Evolutionary conservation across 2,113 vertebrate species (phyloP), one percentile per base, ranked within the genome.

Genomic region (Oryctolagus cuniculus): DNA sequence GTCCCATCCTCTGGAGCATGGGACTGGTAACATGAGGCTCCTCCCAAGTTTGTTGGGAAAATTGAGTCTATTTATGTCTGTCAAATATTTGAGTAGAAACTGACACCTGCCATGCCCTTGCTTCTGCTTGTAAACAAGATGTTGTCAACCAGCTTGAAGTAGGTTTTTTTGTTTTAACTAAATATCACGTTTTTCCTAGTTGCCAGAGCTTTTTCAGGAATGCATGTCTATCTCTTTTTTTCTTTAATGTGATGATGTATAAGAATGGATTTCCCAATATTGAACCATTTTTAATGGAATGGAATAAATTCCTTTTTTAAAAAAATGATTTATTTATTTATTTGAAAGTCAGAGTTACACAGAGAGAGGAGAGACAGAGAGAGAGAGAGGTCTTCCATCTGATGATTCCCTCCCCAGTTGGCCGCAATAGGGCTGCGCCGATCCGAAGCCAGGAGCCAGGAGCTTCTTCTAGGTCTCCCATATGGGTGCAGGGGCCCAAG

Each of bases 201-300:
- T 93, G 34, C 58, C 38, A 36, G 63, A 38, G 44, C 8, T 91
- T 69, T 63, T 70, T 49, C 3, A 34, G 11, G 64, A 73, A 19
- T 19, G 21, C 16, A 13, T 38, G 8, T 58, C 64, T 63, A 70
- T 82, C 6, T 51, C 63, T 19, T 12, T 34, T 53, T 75, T 16
- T 21, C 17, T 84, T 63, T 77, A 15, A 77, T 72, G 2, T 13
- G 53, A 69, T 67, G 61, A 90, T 27, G 16, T 34, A 13, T 77
- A 70, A 34, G 66, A 51, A 89, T 58, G 63, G 38, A 90, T 87
- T 81, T 92, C 67, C 34, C 72, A 66, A 82, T 72, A 64, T 34
- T 53, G n/a, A 85, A 15, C 6, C 12, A 53, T 34, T 69, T 77
- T 82, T 29, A 58, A 51, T 64, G 38, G 36, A 27, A 69, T 64